These are phyloP conservation scores for Drosophila micromelanica DNA, from an alignment of 1,140 invertebrate genomes.

Conservation along the genomic window DNA sequence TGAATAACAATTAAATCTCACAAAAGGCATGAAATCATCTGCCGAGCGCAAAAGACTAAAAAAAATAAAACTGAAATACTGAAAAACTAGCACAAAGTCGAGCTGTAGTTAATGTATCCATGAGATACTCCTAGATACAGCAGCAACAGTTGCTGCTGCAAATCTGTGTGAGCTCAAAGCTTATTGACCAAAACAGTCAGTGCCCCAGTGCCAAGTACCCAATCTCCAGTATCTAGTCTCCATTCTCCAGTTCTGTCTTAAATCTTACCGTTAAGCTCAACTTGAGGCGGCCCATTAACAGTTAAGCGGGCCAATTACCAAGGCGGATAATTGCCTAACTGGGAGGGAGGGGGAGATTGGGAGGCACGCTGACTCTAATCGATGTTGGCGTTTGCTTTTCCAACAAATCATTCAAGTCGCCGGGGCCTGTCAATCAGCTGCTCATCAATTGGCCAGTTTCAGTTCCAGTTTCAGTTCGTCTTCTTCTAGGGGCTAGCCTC, in stretches of 20 bases:
- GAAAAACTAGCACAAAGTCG: conserved; percentile 39
- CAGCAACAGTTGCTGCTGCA: neutral
- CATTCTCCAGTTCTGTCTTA: conserved; percentile 24
- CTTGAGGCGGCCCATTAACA: conserved; percentile 76
- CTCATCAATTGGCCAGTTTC: conserved; percentile 14
- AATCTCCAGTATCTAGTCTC: neutral
- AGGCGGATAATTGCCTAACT: conserved; percentile 64
- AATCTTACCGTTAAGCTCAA: conserved; percentile 73
- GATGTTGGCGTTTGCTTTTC: neutral
- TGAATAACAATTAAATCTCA: conserved; percentile 82
- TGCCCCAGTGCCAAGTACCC: conserved; percentile 22
- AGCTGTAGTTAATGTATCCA: conserved; percentile 48
- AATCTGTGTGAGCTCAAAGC: conserved; percentile 52
- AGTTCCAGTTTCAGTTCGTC: conserved; percentile 10
- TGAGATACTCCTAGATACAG: conserved; percentile 30
- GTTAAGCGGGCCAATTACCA: conserved; percentile 79
- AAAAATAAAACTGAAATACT: conserved; percentile 30
- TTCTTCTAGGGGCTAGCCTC: neutral
- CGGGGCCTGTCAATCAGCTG: conserved; percentile 56
- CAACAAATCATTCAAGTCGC: conserved; percentile 46
- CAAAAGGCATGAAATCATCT: conserved; percentile 81
- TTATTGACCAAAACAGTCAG: conserved; percentile 74
- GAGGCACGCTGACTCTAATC: conserved; percentile 8
- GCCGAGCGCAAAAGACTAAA: conserved; percentile 54
- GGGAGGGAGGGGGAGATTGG: neutral